Conservation (phyloP, 2,888 invertebrate species). For the Synergus gifuensis region DNA sequence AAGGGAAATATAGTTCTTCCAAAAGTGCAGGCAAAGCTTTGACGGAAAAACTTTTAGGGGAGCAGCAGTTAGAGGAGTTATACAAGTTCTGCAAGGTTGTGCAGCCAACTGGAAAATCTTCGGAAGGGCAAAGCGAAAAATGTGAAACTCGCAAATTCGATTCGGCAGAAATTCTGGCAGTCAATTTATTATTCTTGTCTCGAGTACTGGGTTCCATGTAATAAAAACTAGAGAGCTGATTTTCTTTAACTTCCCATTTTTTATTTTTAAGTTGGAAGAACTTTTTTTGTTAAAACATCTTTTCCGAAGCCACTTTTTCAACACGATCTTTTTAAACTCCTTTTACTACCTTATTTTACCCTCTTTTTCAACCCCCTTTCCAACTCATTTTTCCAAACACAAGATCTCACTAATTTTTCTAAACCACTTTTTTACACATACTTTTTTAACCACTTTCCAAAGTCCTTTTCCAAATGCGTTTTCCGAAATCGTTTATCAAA, state of each 20-base stretch:
- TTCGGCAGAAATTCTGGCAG: background rate
- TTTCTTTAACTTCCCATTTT: background rate
- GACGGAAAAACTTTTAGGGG: slow-evolving; percentile 17
- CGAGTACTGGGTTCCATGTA: background rate
- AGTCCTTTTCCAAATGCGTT: no score
- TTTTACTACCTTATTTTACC: no score
- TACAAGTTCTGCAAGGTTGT: background rate
- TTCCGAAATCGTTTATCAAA: no score
- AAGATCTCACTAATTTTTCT: no score
- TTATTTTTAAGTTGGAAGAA: background rate
- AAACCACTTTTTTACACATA: no score
- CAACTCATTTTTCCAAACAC: no score
- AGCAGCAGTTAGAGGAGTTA: slow-evolving; percentile 12
- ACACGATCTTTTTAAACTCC: no score
- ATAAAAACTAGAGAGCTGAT: background rate
- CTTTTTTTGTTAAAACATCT: no score
- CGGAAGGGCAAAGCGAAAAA: background rate
- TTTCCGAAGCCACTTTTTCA: no score
- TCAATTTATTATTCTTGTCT: background rate
- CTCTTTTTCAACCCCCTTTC: no score
- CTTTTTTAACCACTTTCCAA: no score
- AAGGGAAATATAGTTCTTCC: background rate
- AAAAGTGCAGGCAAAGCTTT: slow-evolving; percentile 31
- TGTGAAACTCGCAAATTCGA: slow-evolving; percentile 38
- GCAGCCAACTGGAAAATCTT: background rate